Evolutionary conservation across 2,888 invertebrate species (phyloP).

Genomic region (Bhutanitis thaidina): DNA sequence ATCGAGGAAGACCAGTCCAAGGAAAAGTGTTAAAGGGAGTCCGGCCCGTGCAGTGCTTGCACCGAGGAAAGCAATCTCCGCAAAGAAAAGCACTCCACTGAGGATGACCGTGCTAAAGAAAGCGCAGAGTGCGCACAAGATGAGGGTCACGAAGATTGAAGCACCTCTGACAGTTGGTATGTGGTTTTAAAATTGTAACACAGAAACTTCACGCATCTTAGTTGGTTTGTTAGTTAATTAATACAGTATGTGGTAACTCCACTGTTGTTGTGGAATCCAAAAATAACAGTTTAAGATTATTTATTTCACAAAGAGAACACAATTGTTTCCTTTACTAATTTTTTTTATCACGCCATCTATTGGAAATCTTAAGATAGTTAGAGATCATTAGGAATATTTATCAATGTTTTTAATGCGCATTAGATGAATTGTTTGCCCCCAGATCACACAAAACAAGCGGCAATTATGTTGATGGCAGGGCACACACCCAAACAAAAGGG

Average conservation of each 20-base stretch:
- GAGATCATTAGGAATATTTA: too few species aligned
- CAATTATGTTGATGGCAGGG: slow-evolving; percentile 66
- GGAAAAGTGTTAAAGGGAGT: slow-evolving; percentile 29
- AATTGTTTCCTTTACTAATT: too few species aligned
- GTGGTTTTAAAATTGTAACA: background rate
- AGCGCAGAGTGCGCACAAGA: slow-evolving; percentile 35
- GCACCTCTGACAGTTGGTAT: slow-evolving; percentile 49
- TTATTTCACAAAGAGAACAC: too few species aligned
- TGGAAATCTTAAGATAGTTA: too few species aligned
- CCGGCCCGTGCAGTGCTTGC: slow-evolving; percentile 2
- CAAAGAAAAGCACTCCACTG: slow-evolving; percentile 37
- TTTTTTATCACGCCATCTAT: too few species aligned
- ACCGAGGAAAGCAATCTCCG: background rate
- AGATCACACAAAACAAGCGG: slow-evolving; percentile 73
- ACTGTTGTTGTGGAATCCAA: too few species aligned
- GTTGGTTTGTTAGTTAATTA: too few species aligned
- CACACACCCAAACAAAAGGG: slow-evolving; percentile 43
- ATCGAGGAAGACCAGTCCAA: slow-evolving; percentile 44
- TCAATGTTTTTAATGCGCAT: too few species aligned
- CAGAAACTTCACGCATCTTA: too few species aligned
- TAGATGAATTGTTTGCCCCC: background rate
- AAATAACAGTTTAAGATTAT: too few species aligned
- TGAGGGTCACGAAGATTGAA: slow-evolving; percentile 46
- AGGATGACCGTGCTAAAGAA: slow-evolving; percentile 41
- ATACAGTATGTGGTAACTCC: too few species aligned